A percentile compares a stretch with the other conserved stretches of the same genome.
These are phyloP conservation scores for Prunella strophiata DNA, from an alignment of 2,797 vertebrate genomes.

Conservation along the genomic window DNA sequence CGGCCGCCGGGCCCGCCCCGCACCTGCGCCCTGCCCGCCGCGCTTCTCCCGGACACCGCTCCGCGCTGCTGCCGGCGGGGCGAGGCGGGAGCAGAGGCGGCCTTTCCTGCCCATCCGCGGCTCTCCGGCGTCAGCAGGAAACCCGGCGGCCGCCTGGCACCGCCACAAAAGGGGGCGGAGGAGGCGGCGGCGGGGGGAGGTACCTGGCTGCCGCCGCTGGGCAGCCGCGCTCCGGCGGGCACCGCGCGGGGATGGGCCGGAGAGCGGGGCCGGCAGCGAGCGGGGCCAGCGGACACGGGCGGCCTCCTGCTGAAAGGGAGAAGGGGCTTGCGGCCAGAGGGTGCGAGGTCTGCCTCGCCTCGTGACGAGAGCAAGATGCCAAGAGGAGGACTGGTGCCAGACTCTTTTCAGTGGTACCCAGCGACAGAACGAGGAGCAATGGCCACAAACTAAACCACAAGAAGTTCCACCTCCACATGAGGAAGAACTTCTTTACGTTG, in stretches of 20 bases:
- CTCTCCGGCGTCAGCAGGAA: constrained; percentile 82
- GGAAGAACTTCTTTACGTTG: background rate
- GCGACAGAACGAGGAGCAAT: background rate
- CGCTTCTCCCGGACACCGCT: background rate
- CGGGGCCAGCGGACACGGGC: background rate
- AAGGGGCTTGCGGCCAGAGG: background rate
- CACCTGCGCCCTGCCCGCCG: constrained; percentile 27
- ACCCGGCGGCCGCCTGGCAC: constrained; percentile 68
- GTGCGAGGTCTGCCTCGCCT: background rate
- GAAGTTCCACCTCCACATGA: background rate
- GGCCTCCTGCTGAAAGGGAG: accelerated
- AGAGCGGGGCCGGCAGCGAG: no score
- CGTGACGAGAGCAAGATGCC: background rate
- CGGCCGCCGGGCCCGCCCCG: background rate
- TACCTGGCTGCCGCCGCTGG: background rate
- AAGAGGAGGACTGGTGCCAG: background rate
- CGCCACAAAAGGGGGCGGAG: constrained; percentile 75
- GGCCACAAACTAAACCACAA: background rate
- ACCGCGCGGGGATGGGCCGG: background rate
- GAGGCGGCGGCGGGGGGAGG: constrained; percentile 37
- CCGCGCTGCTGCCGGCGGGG: background rate
- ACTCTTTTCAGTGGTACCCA: background rate
- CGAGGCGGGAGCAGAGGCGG: background rate
- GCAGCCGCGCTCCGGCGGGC: background rate
- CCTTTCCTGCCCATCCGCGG: constrained; percentile 50